phyloP scores from a whole-genome alignment of 1,140 invertebrate species.

The Bombus cullumanus region DNA sequence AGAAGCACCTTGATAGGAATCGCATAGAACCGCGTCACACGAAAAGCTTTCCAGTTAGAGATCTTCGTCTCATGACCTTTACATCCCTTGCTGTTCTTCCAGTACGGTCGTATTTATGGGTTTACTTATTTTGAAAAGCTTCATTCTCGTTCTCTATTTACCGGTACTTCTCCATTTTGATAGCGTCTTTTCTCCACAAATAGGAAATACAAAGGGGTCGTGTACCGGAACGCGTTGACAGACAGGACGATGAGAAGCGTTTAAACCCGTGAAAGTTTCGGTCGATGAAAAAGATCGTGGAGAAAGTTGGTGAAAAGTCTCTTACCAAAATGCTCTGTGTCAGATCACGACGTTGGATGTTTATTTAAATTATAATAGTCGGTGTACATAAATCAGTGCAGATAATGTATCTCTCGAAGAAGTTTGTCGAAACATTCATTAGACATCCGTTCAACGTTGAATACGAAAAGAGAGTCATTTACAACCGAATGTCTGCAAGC shows the following conservation, averaged over 20 bases:
- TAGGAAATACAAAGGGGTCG: not conserved
- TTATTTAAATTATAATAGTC: not conserved
- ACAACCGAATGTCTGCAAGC: not conserved
- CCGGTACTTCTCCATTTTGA: not conserved
- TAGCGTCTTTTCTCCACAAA: not conserved
- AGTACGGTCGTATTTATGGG: not conserved
- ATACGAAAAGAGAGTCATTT: not conserved
- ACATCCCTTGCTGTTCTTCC: too few species aligned
- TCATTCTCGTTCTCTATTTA: not conserved
- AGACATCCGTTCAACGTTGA: not conserved
- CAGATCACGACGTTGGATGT: not conserved
- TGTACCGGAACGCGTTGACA: not conserved
- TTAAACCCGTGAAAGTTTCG: slow-evolving; percentile 19
- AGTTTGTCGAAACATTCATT: not conserved
- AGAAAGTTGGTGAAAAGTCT: not conserved
- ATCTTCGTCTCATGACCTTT: slow-evolving; percentile 35
- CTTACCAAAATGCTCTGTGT: not conserved
- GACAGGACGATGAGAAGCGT: not conserved
- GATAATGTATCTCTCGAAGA: too few species aligned
- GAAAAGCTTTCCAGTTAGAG: slow-evolving; percentile 23
- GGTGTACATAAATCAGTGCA: not conserved
- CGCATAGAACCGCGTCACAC: slow-evolving; percentile 15
- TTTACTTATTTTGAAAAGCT: slow-evolving; percentile 4
- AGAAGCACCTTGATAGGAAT: slow-evolving; percentile 45
- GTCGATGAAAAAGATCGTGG: not conserved